Evolutionary conservation across 1,140 invertebrate species (phyloP).

Genomic region (Aethina tumida): DNA sequence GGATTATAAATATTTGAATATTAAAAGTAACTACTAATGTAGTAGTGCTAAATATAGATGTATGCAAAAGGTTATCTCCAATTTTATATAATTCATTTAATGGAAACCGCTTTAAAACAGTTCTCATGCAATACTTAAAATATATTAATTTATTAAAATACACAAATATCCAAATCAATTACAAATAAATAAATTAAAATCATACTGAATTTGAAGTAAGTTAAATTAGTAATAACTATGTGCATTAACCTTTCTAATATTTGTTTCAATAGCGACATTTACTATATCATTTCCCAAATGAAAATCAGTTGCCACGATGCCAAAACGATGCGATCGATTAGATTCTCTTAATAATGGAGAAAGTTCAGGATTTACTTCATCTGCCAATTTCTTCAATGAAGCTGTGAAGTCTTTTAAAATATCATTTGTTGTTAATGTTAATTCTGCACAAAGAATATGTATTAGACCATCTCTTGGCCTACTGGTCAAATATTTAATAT

Average conservation of each 20-base stretch:
- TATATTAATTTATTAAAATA: too few relatives aligned
- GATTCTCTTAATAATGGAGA: constrained; percentile 49
- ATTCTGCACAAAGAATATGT: constrained; percentile 69
- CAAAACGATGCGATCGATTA: constrained; percentile 52
- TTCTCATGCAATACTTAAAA: too few relatives aligned
- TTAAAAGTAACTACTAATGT: too few relatives aligned
- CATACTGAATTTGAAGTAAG: too few relatives aligned
- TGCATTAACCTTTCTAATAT: constrained; percentile 26
- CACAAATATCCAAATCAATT: too few relatives aligned
- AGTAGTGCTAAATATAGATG: too few relatives aligned
- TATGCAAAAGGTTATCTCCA: too few relatives aligned
- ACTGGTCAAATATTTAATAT: constrained; percentile 41
- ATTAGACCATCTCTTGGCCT: constrained; percentile 41
- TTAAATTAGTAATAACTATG: too few relatives aligned
- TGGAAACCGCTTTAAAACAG: too few relatives aligned
- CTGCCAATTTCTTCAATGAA: constrained; percentile 56
- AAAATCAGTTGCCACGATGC: constrained; percentile 66
- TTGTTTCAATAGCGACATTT: constrained; percentile 53
- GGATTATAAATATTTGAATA: too few relatives aligned
- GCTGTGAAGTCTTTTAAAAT: constrained; percentile 46
- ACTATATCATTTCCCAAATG: constrained; percentile 66
- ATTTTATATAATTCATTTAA: too few relatives aligned
- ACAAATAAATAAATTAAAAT: too few relatives aligned
- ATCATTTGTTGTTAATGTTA: constrained; percentile 58
- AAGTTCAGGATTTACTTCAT: constrained; percentile 55